These are phyloP conservation scores for Ictalurus punctatus DNA, from an alignment of 2,113 vertebrate species.

Conservation along the genomic window DNA sequence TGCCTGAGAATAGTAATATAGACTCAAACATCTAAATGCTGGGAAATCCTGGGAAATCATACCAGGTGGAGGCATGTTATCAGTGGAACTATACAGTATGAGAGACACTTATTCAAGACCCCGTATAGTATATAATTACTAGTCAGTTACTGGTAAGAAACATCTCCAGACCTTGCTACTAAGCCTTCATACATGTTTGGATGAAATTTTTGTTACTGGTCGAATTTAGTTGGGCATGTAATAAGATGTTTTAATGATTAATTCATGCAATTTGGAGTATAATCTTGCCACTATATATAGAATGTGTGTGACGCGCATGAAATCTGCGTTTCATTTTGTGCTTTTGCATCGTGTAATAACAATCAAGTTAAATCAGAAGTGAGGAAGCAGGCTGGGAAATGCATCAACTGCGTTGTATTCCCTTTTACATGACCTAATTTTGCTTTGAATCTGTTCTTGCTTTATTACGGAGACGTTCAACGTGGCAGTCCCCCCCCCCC, in stretches of 20 bases:
- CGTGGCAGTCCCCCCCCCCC: constrained; percentile 60
- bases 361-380: not conserved
- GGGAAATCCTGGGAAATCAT: not conserved
- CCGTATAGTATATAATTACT: not conserved
- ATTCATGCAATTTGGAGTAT: not conserved
- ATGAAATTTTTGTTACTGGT: not conserved
- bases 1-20: not conserved
- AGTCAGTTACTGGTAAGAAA: not conserved
- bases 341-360: not conserved
- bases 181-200: not conserved
- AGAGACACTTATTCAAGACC: not conserved
- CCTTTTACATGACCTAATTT: constrained; percentile 20
- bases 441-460: constrained; percentile 9
- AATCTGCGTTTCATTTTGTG: not conserved
- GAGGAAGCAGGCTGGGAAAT: not conserved
- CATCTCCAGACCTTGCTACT: not conserved
- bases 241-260: not conserved
- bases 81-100: not conserved
- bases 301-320: no score
- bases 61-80: not conserved
- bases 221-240: not conserved
- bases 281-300: not conserved
- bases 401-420: not conserved
- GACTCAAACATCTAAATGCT: not conserved
- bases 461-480: constrained; percentile 48